A percentile compares a stretch with the other conserved stretches of the same genome.
phyloP scores from a whole-genome alignment of 2,888 invertebrate genomes.

The Aleiodes alternator region DNA sequence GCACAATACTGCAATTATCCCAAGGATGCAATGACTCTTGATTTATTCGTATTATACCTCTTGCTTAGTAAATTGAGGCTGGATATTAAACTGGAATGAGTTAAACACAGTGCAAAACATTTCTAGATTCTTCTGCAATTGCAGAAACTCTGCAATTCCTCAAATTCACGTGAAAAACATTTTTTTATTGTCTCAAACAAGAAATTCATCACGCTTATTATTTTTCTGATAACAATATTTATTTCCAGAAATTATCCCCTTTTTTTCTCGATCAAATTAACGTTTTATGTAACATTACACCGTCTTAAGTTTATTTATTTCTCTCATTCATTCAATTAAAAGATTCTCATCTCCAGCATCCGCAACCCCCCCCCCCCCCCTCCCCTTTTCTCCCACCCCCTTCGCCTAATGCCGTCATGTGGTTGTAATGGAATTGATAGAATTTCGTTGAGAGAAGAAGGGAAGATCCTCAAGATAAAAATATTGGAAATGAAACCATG shows the following conservation, averaged over 20 bases:
- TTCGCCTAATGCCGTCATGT: neutral
- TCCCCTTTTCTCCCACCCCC: constrained; percentile 31
- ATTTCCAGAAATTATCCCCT: no score
- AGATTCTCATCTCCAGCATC: neutral
- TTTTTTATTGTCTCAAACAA: no score
- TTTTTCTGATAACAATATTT: no score
- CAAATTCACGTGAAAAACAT: no score
- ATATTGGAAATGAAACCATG: constrained; percentile 12
- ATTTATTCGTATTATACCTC: constrained; percentile 24
- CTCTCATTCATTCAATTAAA: constrained; percentile 4
- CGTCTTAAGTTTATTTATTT: constrained; percentile 40
- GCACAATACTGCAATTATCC: neutral
- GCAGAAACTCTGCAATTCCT: no score
- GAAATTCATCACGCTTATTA: no score
- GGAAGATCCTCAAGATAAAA: neutral
- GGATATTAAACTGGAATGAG: constrained; percentile 15
- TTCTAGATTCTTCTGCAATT: no score
- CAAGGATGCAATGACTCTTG: constrained; percentile 14
- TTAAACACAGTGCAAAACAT: constrained; percentile 1
- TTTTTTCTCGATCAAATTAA: no score
- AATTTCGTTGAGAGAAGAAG: neutral
- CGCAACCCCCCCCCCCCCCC: no score
- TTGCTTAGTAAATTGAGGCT: neutral
- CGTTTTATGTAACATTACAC: constrained; percentile 10
- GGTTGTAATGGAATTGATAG: neutral